phyloP scores from a whole-genome alignment of 1,140 invertebrate genomes.

The Drepana arcuata region DNA sequence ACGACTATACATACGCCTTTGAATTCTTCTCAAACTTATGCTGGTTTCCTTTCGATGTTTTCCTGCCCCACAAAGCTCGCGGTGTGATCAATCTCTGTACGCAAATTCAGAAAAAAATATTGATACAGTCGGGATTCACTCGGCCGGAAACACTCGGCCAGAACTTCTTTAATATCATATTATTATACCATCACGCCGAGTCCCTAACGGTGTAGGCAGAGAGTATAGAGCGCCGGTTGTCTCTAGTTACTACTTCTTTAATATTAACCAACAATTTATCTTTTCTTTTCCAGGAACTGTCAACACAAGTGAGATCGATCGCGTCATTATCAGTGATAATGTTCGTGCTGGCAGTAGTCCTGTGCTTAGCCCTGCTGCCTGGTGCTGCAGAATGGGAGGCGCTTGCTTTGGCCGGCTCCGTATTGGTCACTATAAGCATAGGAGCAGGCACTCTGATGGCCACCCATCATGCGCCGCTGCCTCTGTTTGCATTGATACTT shows the following conservation, averaged over 20 bases:
- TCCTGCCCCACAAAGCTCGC: too few species aligned
- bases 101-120: too few species aligned
- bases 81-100: too few species aligned
- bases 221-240: too few species aligned
- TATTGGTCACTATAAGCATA: slow-evolving; percentile 64
- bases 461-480: slow-evolving; percentile 73
- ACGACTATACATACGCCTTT: too few species aligned
- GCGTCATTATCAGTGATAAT: slow-evolving; percentile 63
- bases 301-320: slow-evolving; percentile 57
- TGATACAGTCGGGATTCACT: background rate
- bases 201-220: too few species aligned
- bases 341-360: slow-evolving; percentile 58
- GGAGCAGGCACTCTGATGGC: slow-evolving; percentile 69
- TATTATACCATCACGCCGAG: too few species aligned
- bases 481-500: slow-evolving; percentile 77
- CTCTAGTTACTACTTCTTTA: too few species aligned
- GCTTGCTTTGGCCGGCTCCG: slow-evolving; percentile 66
- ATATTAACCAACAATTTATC: too few species aligned
- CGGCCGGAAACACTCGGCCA: background rate
- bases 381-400: slow-evolving; percentile 70
- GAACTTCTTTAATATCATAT: too few species aligned
- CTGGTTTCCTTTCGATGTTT: too few species aligned
- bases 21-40: too few species aligned
- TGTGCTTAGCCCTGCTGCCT: slow-evolving; percentile 69
- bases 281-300: slow-evolving; percentile 67